Evolutionary conservation across 92 coral and sea anemone species (phyloP), one percentile per base, ranked within the genome.

Genomic region (Anthopleura xanthogrammica): DNA sequence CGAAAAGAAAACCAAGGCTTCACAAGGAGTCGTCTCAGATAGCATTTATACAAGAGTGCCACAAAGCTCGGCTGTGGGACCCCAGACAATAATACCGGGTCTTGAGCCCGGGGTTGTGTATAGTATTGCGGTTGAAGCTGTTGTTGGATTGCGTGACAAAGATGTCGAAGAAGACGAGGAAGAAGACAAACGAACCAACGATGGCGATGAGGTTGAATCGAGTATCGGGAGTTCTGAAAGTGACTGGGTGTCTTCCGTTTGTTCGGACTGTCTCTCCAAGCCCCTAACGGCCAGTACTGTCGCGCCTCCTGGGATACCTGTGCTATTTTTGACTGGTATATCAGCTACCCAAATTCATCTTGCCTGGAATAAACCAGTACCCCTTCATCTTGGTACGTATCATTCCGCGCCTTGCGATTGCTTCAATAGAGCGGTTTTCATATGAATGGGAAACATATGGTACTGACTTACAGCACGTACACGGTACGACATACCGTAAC

Each of bases 91-190:
- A 16, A 46, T 89, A 19, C 52, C 50, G 14, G 92, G 90, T 8
- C 89, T 93, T 5, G 97, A 93, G 72, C 97, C 97, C 10, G 97
- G 97, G 0, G 87, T 86, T 16, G 87, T 77, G 65, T 93, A 93
- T 64, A 86, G 66, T 46, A 79, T 93, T 65, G 70, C 80, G 22
- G 91, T 93, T 7, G 91, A 93, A 81, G 88, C 94, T 23, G 91
- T 91, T 13, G 79, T 74, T 9, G 91, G 88, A 50, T 11, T 79
- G 29, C 41, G 71, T 16, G 88, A 93, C 48, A 79, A 78, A 43
- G 82, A 90, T 46, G 88, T 60, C 52, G 89, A 88, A 4, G 97
- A 86, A 2, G 43, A 43, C 2, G 81, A 77, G 16, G 86, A 78
- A 60, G 64, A 78, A 16, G 79, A 72, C 6, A 66, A 65, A 6